phyloP scores from a whole-genome alignment of 2,113 vertebrate species.

The Tragulus kanchil region DNA sequence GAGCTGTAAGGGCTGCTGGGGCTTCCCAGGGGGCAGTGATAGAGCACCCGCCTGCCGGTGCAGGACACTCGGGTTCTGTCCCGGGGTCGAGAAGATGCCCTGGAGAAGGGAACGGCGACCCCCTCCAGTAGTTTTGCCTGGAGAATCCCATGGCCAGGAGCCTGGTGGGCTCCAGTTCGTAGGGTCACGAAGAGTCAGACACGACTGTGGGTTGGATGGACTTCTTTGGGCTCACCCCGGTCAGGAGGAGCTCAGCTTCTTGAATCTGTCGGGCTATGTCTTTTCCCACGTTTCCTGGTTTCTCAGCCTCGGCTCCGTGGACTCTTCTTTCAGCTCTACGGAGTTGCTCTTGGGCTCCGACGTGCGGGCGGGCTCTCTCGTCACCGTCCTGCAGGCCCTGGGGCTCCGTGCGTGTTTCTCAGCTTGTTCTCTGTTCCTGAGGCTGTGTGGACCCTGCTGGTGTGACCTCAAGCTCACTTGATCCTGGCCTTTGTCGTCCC shows the following conservation, averaged over 20 bases:
- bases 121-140: neutral
- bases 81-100: neutral
- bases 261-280: neutral
- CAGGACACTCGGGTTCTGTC: neutral
- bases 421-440: too few species aligned
- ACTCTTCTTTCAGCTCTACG: rapidly evolving
- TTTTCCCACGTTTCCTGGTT: neutral
- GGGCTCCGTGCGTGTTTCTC: neutral
- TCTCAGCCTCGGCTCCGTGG: rapidly evolving
- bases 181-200: neutral
- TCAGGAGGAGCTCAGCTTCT: neutral
- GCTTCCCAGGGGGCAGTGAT: neutral
- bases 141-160: neutral
- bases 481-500: neutral
- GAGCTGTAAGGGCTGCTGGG: neutral
- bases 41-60: neutral
- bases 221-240: neutral
- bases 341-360: neutral
- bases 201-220: neutral
- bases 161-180: neutral
- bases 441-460: too few species aligned
- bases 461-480: neutral
- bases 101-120: neutral
- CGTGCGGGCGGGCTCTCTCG: too few species aligned
- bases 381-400: neutral